A percentile compares a stretch with the other conserved stretches of the same genome.
Conservation (phyloP, 2,888 invertebrate genomes). For the Gortyna flavago region DNA sequence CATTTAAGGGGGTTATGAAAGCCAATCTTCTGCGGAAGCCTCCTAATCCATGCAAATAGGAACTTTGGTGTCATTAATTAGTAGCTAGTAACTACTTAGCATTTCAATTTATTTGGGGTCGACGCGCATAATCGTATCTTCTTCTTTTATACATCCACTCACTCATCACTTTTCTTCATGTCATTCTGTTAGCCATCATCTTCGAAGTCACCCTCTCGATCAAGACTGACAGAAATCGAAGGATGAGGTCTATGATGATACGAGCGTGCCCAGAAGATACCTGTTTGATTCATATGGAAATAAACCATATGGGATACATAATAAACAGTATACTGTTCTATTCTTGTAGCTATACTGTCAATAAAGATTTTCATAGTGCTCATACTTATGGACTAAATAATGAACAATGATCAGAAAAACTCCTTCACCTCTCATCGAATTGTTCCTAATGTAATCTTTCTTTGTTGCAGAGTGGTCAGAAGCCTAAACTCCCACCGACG, state of each 20-base stretch:
- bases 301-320: too few species aligned
- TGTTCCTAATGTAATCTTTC: constrained; percentile 14
- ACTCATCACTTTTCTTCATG: too few species aligned
- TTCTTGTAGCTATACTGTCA: background rate
- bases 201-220: background rate
- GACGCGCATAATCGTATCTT: too few species aligned
- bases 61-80: background rate
- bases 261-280: too few species aligned
- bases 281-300: too few species aligned
- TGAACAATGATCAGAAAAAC: background rate
- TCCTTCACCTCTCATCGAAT: background rate
- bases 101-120: too few species aligned
- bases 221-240: too few species aligned
- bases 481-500: constrained; percentile 80
- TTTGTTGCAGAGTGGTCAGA: constrained; percentile 74
- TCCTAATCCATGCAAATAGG: background rate
- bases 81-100: background rate
- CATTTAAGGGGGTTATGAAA: background rate
- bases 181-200: background rate
- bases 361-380: background rate
- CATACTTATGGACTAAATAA: background rate
- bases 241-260: too few species aligned
- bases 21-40: background rate
- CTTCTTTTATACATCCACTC: too few species aligned
- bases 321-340: too few species aligned